phyloP scores from a whole-genome alignment of 2,113 vertebrate species.

The Lepisosteus oculatus region DNA sequence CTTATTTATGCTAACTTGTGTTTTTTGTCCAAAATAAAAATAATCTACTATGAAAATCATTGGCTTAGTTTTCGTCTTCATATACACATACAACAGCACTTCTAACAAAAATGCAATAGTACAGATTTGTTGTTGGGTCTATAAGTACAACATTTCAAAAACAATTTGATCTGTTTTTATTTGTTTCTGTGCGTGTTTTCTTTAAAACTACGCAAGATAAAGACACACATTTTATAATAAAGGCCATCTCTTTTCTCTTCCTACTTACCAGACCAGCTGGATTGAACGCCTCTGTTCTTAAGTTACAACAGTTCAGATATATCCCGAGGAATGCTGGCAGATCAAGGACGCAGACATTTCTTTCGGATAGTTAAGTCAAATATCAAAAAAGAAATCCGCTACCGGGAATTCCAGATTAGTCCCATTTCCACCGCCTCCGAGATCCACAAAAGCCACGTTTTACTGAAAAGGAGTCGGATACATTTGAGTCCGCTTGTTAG shows the following conservation, averaged over 20 bases:
- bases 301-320: slow-evolving; percentile 46
- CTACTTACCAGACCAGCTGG: slow-evolving; percentile 52
- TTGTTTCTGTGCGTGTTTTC: background rate
- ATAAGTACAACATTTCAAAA: background rate
- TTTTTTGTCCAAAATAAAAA: no score
- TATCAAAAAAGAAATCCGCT: slow-evolving; percentile 21
- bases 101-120: no score
- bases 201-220: background rate
- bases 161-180: background rate
- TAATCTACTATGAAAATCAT: no score
- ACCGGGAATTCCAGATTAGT: slow-evolving; percentile 28
- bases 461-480: slow-evolving; percentile 25
- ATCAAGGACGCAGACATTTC: slow-evolving; percentile 36
- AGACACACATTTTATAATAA: background rate
- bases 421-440: slow-evolving; percentile 18
- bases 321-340: slow-evolving; percentile 29
- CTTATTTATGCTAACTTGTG: no score
- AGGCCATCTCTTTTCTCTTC: slow-evolving; percentile 14
- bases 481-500: slow-evolving; percentile 21
- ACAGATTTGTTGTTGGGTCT: background rate
- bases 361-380: slow-evolving; percentile 17
- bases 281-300: slow-evolving; percentile 35
- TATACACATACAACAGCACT: no score
- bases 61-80: no score
- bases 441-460: slow-evolving; percentile 27